phyloP scores from a whole-genome alignment of 2,797 vertebrate genomes.

The Hoplostethus atlanticus region DNA sequence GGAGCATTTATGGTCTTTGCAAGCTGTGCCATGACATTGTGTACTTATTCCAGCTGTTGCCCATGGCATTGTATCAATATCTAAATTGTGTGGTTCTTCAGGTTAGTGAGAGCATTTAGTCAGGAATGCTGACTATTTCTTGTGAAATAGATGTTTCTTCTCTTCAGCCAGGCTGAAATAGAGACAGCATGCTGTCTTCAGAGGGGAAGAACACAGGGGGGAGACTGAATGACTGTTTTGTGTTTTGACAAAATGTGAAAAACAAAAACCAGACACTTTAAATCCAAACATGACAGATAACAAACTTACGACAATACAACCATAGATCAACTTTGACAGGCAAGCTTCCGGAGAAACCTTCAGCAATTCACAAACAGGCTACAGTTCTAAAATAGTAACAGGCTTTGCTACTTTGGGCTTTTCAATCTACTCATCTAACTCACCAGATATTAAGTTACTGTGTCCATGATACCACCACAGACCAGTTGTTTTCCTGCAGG shows the following conservation, averaged over 20 bases:
- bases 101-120: slow-evolving; percentile 36
- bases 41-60: slow-evolving; percentile 42
- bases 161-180: slow-evolving; percentile 23
- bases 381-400: slow-evolving; percentile 29
- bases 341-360: slow-evolving; percentile 41
- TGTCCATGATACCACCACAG: slow-evolving; percentile 39
- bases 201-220: slow-evolving; percentile 48
- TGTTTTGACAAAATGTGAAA: slow-evolving; percentile 64
- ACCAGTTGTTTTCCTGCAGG: slow-evolving; percentile 52
- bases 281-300: slow-evolving; percentile 64
- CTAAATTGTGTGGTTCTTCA: slow-evolving; percentile 38
- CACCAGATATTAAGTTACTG: slow-evolving; percentile 46
- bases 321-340: slow-evolving; percentile 37
- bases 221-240: slow-evolving; percentile 52
- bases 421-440: slow-evolving; percentile 31
- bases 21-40: slow-evolving; percentile 50
- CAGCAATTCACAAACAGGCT: slow-evolving; percentile 34
- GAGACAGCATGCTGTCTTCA: slow-evolving; percentile 33
- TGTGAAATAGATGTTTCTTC: slow-evolving; percentile 14
- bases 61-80: slow-evolving; percentile 36
- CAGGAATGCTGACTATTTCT: slow-evolving; percentile 19
- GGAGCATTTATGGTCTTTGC: slow-evolving; percentile 51
- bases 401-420: slow-evolving; percentile 51
- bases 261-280: slow-evolving; percentile 71
- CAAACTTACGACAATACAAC: slow-evolving; percentile 52